phyloP scores from a whole-genome alignment of 1,140 invertebrate species.

The Drosophila leontia region DNA sequence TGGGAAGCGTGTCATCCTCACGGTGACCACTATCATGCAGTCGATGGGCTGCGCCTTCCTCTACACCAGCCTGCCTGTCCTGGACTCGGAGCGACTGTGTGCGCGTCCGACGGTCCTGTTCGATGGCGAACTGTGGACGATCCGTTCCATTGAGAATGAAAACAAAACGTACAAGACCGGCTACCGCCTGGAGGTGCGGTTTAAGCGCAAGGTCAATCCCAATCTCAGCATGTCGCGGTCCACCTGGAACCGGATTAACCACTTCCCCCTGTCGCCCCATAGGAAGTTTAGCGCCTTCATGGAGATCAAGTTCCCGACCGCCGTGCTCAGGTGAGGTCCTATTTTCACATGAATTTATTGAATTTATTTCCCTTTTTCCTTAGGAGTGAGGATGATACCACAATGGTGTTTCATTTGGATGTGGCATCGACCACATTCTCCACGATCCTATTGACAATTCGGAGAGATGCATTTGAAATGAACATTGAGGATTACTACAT shows the following conservation, averaged over 20 bases:
- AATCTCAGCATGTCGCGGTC: conserved; percentile 44
- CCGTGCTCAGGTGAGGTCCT: conserved; percentile 40
- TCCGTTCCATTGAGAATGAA: conserved; percentile 88
- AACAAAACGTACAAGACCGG: conserved; percentile 85
- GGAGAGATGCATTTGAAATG: conserved; percentile 61
- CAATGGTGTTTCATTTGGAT: conserved; percentile 50
- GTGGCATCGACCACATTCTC: conserved; percentile 36
- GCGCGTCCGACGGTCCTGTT: conserved; percentile 93
- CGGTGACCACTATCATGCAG: conserved; percentile 86
- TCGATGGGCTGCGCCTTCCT: conserved; percentile 86
- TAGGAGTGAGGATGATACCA: conserved; percentile 26
- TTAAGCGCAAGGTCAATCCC: conserved; percentile 61
- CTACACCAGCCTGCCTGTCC: conserved; percentile 91
- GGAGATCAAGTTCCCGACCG: conserved; percentile 57
- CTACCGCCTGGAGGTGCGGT: conserved; percentile 67
- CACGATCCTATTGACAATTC: conserved; percentile 47
- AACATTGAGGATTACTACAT: conserved; percentile 71
- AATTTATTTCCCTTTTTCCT: not conserved
- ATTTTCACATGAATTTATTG: not conserved
- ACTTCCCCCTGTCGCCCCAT: conserved; percentile 62
- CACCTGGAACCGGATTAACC: conserved; percentile 68
- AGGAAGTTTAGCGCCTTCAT: conserved; percentile 58
- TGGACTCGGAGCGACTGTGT: conserved; percentile 94
- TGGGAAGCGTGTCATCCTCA: conserved; percentile 91
- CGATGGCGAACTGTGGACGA: conserved; percentile 89